Evolutionary conservation across 2,888 invertebrate genomes (phyloP).

Genomic region (Xestia sexstrigata): DNA sequence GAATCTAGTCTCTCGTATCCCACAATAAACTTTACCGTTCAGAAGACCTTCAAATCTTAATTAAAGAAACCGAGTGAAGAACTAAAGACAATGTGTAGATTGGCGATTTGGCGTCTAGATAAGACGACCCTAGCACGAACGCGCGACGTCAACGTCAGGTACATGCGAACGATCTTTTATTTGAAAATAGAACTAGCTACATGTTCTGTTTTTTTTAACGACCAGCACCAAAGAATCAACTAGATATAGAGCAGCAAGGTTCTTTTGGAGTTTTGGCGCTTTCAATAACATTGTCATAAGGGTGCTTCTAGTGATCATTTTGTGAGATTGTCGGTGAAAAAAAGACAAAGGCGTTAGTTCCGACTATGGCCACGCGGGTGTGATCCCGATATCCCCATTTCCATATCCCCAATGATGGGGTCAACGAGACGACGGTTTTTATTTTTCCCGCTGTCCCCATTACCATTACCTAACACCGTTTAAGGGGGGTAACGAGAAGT

Average conservation of each 20-base stretch:
- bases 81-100: slow-evolving; percentile 43
- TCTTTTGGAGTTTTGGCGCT: too few species aligned
- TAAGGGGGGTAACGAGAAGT: neutral
- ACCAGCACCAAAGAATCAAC: neutral
- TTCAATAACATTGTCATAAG: neutral
- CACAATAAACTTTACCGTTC: slow-evolving; percentile 30
- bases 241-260: neutral
- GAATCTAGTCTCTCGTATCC: slow-evolving; percentile 5
- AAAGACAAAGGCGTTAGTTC: neutral
- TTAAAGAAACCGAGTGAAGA: slow-evolving; percentile 51
- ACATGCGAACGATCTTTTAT: neutral
- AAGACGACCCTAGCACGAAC: slow-evolving; percentile 18
- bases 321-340: neutral
- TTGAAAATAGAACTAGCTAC: neutral
- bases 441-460: neutral
- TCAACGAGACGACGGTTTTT: neutral
- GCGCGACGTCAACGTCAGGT: neutral
- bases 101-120: slow-evolving; percentile 41
- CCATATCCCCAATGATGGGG: neutral
- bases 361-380: neutral
- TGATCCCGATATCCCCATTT: neutral
- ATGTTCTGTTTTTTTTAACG: neutral
- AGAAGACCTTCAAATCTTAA: slow-evolving; percentile 49
- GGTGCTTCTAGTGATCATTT: neutral
- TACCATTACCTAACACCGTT: neutral